Evolutionary conservation across 2,888 invertebrate genomes (phyloP).

Genomic region (Tenthredo amoena): DNA sequence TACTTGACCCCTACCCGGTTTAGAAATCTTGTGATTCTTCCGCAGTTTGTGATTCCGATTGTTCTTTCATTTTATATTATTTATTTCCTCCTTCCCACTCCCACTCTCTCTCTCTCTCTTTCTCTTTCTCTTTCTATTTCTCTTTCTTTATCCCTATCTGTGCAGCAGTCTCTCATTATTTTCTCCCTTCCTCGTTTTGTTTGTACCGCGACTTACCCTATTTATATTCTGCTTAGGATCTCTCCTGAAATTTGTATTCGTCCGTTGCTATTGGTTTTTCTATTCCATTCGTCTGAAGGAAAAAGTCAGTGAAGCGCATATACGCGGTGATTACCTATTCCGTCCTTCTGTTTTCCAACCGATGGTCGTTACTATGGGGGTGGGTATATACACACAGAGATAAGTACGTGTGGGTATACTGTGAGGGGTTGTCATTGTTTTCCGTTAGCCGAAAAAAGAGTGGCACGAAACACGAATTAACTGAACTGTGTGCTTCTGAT

Average conservation of each 20-base stretch:
- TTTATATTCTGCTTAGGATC: conserved; percentile 51
- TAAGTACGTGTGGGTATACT: neutral
- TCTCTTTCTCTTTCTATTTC: neutral
- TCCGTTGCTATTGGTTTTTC: conserved; percentile 43
- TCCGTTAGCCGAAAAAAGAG: conserved; percentile 50
- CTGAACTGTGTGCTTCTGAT: conserved; percentile 62
- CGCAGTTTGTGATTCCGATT: neutral
- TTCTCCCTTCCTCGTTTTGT: conserved; percentile 48
- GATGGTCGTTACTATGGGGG: neutral
- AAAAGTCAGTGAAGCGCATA: conserved; percentile 50
- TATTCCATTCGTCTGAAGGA: conserved; percentile 46
- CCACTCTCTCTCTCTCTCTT: no score
- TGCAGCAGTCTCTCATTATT: conserved; percentile 43
- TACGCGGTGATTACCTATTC: conserved; percentile 62
- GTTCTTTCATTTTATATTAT: no score
- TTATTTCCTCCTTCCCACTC: neutral
- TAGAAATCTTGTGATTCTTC: neutral
- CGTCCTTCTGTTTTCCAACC: conserved; percentile 56
- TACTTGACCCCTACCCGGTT: neutral
- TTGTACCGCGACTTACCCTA: conserved; percentile 49
- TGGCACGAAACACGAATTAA: conserved; percentile 66
- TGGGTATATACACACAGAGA: neutral
- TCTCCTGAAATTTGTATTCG: conserved; percentile 50
- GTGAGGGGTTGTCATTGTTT: conserved; percentile 19
- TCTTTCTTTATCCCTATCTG: neutral